Evolutionary conservation across 1,140 invertebrate genomes (phyloP).

Genomic region (Drosophila mauritiana): DNA sequence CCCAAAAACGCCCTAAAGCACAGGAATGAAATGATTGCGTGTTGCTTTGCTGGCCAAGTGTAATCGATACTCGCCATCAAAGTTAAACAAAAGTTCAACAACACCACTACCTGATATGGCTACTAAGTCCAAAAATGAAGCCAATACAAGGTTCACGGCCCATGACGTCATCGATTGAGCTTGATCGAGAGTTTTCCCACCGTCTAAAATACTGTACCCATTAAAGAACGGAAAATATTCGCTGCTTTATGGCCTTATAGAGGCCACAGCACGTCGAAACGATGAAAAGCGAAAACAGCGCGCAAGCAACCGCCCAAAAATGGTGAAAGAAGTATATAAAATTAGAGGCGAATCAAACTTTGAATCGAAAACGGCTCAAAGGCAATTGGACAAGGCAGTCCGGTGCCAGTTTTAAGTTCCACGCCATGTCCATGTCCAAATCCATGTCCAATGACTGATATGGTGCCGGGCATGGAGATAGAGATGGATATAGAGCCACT

Average conservation of each 20-base stretch:
- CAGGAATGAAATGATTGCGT: slow-evolving; percentile 11
- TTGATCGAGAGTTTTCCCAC: slow-evolving; percentile 47
- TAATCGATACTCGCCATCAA: slow-evolving; percentile 47
- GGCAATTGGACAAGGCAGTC: slow-evolving; percentile 76
- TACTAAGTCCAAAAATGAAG: slow-evolving; percentile 33
- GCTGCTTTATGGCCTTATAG: slow-evolving; percentile 51
- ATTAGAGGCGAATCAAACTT: slow-evolving; percentile 48
- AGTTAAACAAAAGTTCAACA: slow-evolving; percentile 31
- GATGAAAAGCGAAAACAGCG: slow-evolving; percentile 68
- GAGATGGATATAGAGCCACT: slow-evolving; percentile 27
- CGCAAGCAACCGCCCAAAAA: slow-evolving; percentile 72
- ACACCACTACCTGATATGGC: slow-evolving; percentile 35
- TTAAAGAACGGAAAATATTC: slow-evolving; percentile 74
- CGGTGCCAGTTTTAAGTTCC: slow-evolving; percentile 34
- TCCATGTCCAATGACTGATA: slow-evolving; percentile 63
- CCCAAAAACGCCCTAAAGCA: slow-evolving; percentile 11
- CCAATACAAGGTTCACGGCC: slow-evolving; percentile 39
- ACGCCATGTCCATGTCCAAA: slow-evolving; percentile 50
- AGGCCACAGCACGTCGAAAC: slow-evolving; percentile 29
- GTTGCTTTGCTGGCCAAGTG: slow-evolving; percentile 30
- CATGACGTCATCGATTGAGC: slow-evolving; percentile 30
- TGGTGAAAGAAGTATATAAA: slow-evolving; percentile 64
- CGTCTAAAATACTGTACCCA: slow-evolving; percentile 47
- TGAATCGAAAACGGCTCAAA: slow-evolving; percentile 65
- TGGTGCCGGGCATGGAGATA: slow-evolving; percentile 52